Base-by-base conservation (phyloP, 2,888 invertebrate genomes). In the Leucophora obtusa region DNA sequence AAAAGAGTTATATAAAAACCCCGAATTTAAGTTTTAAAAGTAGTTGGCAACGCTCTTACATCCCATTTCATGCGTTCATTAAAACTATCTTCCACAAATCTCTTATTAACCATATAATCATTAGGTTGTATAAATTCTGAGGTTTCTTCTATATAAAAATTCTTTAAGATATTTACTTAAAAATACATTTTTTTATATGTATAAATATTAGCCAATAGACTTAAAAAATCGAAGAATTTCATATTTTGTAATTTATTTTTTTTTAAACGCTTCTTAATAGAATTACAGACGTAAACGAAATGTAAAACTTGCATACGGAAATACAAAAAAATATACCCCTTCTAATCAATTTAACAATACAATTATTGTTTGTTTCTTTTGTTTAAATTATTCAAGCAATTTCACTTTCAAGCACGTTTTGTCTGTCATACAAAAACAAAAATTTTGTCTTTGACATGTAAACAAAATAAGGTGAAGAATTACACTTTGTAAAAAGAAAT, bases 401-500 rank as follows among this genome's bases (percentile, higher is more conserved):
- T 78, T 74, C 65, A 74, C 70, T 75, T 72, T 75, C 50, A 53
- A 79, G 74, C 82, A 75, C 82, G 79, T 38, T 79, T 56, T 70
- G 38, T 74, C 59, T 70, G 38, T 74, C 59, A 60, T 18, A 81
- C 66, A 54, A 75, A 28, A 28, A 28, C 28, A 28, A 28, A 28
- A 24, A 63, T 62, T 66, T 72, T 59, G 54, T 15, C 60, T 69
- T 58, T n/a, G 58, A 62, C 68, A 63, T 69, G 58, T 69, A 43
- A 63, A 35, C 50, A 58, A 65, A 51, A 33, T 60, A 38, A 15
- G 17, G 17, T 59, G 65, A 65, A 18, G 43, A 71, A 24, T 54
- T 15, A 11, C 54, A 51, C 11, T 38, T 38, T 47, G 18, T 10
- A 33, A 14, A 43, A 68, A 69, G 11, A 38, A 3, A 38, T 9